Evolutionary conservation across 1,140 invertebrate genomes (phyloP).

Genomic region (Chrysomallon squamiferum): DNA sequence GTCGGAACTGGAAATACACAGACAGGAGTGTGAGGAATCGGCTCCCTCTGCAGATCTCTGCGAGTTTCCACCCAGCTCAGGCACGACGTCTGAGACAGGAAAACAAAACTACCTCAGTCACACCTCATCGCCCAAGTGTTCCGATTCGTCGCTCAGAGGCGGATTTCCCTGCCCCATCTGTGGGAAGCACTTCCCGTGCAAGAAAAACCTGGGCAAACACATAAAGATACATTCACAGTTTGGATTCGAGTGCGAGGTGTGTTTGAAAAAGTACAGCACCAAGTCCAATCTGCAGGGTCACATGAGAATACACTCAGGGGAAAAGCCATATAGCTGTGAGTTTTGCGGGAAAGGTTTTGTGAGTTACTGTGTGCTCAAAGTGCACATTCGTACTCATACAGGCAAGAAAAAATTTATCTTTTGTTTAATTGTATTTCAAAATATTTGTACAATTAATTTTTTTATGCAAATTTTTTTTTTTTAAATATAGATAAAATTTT

Average conservation of each 20-base stretch:
- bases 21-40: slow-evolving; percentile 13
- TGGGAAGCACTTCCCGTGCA: slow-evolving; percentile 27
- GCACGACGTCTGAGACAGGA: slow-evolving; percentile 1
- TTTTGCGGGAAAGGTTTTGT: slow-evolving; percentile 87
- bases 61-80: slow-evolving; percentile 3
- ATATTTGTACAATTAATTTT: too few relatives aligned
- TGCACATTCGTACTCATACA: slow-evolving; percentile 85
- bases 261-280: slow-evolving; percentile 35
- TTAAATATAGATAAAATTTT: too few relatives aligned
- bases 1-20: slow-evolving; percentile 7
- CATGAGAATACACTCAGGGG: slow-evolving; percentile 63
- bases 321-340: slow-evolving; percentile 67
- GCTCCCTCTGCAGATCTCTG: background rate
- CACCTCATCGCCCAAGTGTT: background rate
- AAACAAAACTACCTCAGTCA: slow-evolving; percentile 4
- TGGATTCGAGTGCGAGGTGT: slow-evolving; percentile 30
- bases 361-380: slow-evolving; percentile 81
- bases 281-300: slow-evolving; percentile 78
- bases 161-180: slow-evolving; percentile 38
- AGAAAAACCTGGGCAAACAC: slow-evolving; percentile 21
- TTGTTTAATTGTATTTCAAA: too few relatives aligned
- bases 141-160: background rate
- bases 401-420: too few relatives aligned
- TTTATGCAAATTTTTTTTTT: too few relatives aligned
- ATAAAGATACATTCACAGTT: slow-evolving; percentile 28